Evolutionary conservation across 2,888 invertebrate species (phyloP), one percentile per base, ranked within the genome.

Genomic region (Sesamia inferens): DNA sequence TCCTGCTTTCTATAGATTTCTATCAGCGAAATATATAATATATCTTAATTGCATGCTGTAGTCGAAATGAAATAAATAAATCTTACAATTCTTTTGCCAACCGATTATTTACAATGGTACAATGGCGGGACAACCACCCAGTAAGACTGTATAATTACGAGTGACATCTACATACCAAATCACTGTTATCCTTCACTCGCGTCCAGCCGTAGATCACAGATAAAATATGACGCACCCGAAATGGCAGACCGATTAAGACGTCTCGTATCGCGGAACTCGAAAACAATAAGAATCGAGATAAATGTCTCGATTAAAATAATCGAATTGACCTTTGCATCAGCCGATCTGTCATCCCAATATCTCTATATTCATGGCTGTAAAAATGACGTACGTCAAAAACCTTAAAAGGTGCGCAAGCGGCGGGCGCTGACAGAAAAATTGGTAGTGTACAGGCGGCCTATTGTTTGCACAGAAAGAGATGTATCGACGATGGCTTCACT

Each of bases 231-330:
- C 89, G 88, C 88, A 89, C 87, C 88, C 90, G 88, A 92, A 89
- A 92, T 89, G 88, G 90, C 87, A 85, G 88, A 85, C 85, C 92
- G 93, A 94, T 94, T 93, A 93, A 94, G 93, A 93, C 91, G 92
- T 94, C 91, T 89, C 89, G 87, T 88, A 89, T 87, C 86, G 88
- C 93, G 92, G 92, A 93, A 93, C 91, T 92, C 86, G 88, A 91
- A 92, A 93, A 94, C 93, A 93, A 93, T 93, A 92, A 92, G 91
- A 90, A 92, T 90, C 91, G 91, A 93, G 93, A 94, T 94, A 91
- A 92, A 93, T 92, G 92, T 93, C 92, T 92, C 93, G 94, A 94
- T 94, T 94, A 94, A 93, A 93, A 93, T 93, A 94, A 94, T 93
- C 93, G 92, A 87, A 89, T 87, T 91, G 93, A 93, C 94, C 94